Evolutionary conservation across 2,888 invertebrate genomes (phyloP).

Genomic region (Halictus ligatus): DNA sequence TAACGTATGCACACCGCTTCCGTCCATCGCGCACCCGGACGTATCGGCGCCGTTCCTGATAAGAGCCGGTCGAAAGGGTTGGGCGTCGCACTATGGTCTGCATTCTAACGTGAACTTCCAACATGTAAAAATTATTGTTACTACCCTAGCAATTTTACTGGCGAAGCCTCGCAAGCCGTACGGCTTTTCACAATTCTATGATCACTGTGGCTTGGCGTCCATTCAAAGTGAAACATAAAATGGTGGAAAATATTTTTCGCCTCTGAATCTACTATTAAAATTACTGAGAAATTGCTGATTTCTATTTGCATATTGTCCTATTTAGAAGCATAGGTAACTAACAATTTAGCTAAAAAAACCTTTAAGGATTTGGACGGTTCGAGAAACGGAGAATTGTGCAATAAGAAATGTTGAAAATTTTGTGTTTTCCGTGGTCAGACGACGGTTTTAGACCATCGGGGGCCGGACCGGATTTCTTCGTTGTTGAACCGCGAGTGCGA

Average conservation of each 20-base stretch:
- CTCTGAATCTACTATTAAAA: too few species aligned
- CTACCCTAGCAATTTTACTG: not conserved
- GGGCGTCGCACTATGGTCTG: not conserved
- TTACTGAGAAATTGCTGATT: too few species aligned
- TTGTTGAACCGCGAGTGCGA: slow-evolving; percentile 11
- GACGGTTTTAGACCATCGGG: not conserved
- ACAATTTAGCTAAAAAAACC: not conserved
- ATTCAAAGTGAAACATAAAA: too few species aligned
- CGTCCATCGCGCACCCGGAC: slow-evolving; percentile 50
- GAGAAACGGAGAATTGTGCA: not conserved
- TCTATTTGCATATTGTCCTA: not conserved
- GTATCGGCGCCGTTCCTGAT: slow-evolving; percentile 58
- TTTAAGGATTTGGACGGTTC: not conserved
- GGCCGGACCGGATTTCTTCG: slow-evolving; percentile 35
- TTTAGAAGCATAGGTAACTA: not conserved
- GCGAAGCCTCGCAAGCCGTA: not conserved
- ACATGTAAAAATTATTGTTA: not conserved
- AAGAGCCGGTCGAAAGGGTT: slow-evolving; percentile 28
- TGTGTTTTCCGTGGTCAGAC: not conserved
- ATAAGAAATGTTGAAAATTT: not conserved
- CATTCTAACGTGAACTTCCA: not conserved
- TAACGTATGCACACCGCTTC: slow-evolving; percentile 68
- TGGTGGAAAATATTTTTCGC: too few species aligned
- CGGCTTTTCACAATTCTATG: not conserved
- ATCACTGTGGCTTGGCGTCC: not conserved